Base-by-base conservation (phyloP, 2,888 invertebrate species). In the Andricus quercusramuli region DNA sequence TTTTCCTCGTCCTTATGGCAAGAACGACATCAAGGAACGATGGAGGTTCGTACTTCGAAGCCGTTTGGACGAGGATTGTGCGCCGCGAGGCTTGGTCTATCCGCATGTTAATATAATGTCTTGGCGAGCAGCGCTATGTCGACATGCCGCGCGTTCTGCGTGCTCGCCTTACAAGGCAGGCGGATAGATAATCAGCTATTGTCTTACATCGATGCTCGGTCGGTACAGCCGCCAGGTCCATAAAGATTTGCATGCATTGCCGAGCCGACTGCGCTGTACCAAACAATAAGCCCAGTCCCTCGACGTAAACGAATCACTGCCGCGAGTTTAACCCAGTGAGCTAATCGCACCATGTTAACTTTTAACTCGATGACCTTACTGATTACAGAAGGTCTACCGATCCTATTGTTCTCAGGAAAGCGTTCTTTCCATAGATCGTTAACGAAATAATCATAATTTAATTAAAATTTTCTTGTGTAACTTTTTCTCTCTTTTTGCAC, bases 181-280 rank as follows among this genome's bases (percentile, higher is more conserved):
- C 82, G 85, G 86, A 88, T 89, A 88, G 90, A 90, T 91, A 90
- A 90, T 90, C 89, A 88, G 85, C 89, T 86, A 91, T 91, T 91
- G 90, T 91, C 89, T 90, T 88, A 89, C 88, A 87, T 86, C 85
- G 86, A 88, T 85, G 86, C 85, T 86, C 82, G 82, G 80, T 78
- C 78, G 79, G 77, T 85, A 80, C 85, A 85, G 85, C 83, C 86
- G 80, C 77, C 80, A 78, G 79, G 77, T 83, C 80, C 82, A 82
- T 85, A 80, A 81, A 83, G 81, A 86, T 86, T 85, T 84, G 83
- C 85, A 87, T 88, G 84, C 79, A 79, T 80, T 51, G 81, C 62
- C 80, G 67, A 80, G 84, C 56, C 81, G 64, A 80, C 82, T 82
- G 78, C 81, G 81, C 68, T 70, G n/a, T 32, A 74, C 29, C 13